Evolutionary conservation across 2,113 vertebrate genomes (phyloP).

Genomic region (Fregata magnificens): DNA sequence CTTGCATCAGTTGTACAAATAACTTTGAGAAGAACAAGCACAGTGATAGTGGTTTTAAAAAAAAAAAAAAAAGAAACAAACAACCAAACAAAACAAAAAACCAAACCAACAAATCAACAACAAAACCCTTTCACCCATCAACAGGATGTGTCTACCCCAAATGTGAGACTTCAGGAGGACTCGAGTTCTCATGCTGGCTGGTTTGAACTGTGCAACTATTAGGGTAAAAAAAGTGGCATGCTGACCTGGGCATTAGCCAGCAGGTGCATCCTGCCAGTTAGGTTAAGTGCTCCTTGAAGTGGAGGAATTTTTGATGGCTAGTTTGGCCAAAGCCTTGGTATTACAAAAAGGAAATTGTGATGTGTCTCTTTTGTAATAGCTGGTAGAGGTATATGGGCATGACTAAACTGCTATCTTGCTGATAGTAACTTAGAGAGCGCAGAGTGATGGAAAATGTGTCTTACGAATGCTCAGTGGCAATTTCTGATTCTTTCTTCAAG

Average conservation of each 20-base stretch:
- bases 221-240: too few species aligned
- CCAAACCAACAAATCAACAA: not conserved
- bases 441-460: not conserved
- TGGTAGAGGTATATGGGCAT: not conserved
- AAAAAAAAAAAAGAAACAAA: not conserved
- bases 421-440: not conserved
- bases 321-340: not conserved
- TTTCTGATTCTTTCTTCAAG: not conserved
- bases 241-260: not conserved
- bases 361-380: not conserved
- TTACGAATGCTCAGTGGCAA: not conserved
- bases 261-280: not conserved
- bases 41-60: not conserved
- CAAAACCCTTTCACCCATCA: not conserved
- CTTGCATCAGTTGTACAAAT: not conserved
- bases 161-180: not conserved
- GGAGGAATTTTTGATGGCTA: not conserved
- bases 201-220: not conserved
- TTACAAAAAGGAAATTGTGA: not conserved
- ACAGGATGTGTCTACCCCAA: too few species aligned
- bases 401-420: not conserved
- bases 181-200: not conserved
- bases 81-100: not conserved
- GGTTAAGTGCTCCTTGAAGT: not conserved
- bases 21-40: not conserved